A percentile compares a stretch with the other conserved stretches of the same genome.
phyloP scores from a whole-genome alignment of 1,140 invertebrate species.

The Andrena cerasifolii region DNA sequence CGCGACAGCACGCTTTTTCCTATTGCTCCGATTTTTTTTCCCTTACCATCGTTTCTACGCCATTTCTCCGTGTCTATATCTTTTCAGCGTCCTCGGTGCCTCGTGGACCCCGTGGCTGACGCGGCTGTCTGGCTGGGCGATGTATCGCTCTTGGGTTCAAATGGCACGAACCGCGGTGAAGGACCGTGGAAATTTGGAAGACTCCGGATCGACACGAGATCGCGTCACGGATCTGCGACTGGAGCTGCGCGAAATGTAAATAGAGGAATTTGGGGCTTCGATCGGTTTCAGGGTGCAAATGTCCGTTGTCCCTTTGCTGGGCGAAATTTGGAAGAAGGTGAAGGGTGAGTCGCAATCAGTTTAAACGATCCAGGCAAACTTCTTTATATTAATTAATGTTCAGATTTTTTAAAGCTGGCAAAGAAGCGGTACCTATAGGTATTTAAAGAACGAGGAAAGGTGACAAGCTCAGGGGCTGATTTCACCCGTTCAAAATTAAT shows the following conservation, averaged over 20 bases:
- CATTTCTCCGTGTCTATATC: constrained; percentile 6
- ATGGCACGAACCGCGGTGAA: constrained; percentile 63
- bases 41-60: constrained; percentile 22
- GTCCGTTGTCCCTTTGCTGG: not conserved
- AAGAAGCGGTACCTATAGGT: too few relatives aligned
- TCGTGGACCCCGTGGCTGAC: not conserved
- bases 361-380: not conserved
- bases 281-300: not conserved
- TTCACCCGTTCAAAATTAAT: too few relatives aligned
- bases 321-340: not conserved
- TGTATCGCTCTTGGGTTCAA: constrained; percentile 68
- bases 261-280: not conserved
- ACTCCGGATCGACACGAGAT: constrained; percentile 12
- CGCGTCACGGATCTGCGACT: constrained; percentile 47
- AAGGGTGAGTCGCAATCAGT: too few relatives aligned
- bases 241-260: constrained; percentile 24
- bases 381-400: too few relatives aligned
- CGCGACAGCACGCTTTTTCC: constrained; percentile 4
- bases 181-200: constrained; percentile 73
- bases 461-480: too few relatives aligned
- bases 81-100: not conserved
- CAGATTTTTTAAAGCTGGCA: too few relatives aligned
- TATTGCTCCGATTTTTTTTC: constrained; percentile 29
- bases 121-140: constrained; percentile 31
- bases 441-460: too few relatives aligned